Conservation (phyloP, 2,113 vertebrate species). For the Oriolus oriolus region DNA sequence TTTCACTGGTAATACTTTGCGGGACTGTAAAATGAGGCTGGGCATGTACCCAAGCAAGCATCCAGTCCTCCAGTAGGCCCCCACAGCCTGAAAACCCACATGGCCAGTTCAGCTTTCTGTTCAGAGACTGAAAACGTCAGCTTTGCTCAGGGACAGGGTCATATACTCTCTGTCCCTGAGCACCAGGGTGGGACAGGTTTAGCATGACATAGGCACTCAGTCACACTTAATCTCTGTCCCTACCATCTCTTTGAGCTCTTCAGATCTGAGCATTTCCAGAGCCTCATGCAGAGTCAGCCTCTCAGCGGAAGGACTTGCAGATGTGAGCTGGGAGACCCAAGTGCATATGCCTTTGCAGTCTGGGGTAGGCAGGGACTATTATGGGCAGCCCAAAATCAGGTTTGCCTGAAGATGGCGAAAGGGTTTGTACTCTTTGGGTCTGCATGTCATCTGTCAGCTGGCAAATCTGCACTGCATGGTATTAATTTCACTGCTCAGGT, state of each 20-base stretch:
- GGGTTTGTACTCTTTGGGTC: neutral
- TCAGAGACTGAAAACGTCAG: neutral
- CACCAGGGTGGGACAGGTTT: neutral
- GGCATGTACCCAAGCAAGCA: accelerated
- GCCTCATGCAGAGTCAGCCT: neutral
- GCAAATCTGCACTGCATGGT: neutral
- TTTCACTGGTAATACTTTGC: neutral
- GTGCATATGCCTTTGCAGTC: too few relatives aligned
- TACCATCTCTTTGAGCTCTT: neutral
- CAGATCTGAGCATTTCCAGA: accelerated
- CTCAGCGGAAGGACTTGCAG: neutral
- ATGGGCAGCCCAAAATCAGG: neutral
- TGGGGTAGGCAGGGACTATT: neutral
- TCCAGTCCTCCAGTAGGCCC: neutral
- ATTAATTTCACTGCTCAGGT: neutral
- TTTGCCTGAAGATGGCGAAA: neutral
- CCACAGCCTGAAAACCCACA: neutral
- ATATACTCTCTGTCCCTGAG: neutral
- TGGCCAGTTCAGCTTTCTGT: neutral
- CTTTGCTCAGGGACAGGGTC: neutral
- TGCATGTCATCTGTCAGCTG: neutral
- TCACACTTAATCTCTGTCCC: neutral
- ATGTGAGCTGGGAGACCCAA: neutral
- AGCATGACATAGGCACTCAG: too few relatives aligned
- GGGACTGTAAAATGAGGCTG: neutral